Evolutionary conservation across 1,140 invertebrate genomes (phyloP).

Genomic region (Halictus rubicundus): DNA sequence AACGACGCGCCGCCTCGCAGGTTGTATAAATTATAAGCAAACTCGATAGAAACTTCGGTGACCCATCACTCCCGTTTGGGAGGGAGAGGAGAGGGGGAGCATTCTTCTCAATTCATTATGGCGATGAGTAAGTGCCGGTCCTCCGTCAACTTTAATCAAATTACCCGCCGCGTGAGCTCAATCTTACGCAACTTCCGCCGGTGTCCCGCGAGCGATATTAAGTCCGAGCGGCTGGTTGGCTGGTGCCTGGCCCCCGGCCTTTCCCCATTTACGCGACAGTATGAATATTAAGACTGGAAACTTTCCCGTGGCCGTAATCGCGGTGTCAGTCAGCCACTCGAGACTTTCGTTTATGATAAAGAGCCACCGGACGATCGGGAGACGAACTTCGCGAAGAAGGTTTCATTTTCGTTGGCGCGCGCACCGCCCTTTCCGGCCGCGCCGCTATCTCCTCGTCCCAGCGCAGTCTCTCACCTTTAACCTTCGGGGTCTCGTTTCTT

Average conservation of each 20-base stretch:
- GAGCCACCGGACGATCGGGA: constrained; percentile 13
- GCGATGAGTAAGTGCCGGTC: background rate
- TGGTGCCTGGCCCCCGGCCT: too few species aligned
- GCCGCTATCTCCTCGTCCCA: background rate
- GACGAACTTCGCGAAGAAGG: constrained; percentile 42
- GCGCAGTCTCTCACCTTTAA: constrained; percentile 34
- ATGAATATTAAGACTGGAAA: constrained; percentile 41
- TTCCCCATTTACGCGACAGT: background rate
- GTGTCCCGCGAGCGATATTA: background rate
- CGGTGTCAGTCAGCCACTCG: constrained; percentile 36
- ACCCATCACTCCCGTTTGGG: background rate
- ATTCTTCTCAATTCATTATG: background rate
- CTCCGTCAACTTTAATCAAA: constrained; percentile 21
- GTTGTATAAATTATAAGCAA: background rate
- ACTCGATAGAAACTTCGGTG: background rate
- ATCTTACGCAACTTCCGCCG: background rate
- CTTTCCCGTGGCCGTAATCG: constrained; percentile 35
- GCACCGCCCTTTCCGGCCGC: background rate
- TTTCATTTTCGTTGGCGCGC: background rate
- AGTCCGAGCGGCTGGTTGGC: background rate
- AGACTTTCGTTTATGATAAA: constrained; percentile 35
- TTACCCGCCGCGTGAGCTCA: background rate
- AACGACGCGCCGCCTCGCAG: background rate
- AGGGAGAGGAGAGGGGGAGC: too few species aligned
- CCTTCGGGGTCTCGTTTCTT: constrained; percentile 8